These are phyloP conservation scores for Leptinotarsa texana DNA, from an alignment of 1,140 invertebrate species.

Conservation along the genomic window DNA sequence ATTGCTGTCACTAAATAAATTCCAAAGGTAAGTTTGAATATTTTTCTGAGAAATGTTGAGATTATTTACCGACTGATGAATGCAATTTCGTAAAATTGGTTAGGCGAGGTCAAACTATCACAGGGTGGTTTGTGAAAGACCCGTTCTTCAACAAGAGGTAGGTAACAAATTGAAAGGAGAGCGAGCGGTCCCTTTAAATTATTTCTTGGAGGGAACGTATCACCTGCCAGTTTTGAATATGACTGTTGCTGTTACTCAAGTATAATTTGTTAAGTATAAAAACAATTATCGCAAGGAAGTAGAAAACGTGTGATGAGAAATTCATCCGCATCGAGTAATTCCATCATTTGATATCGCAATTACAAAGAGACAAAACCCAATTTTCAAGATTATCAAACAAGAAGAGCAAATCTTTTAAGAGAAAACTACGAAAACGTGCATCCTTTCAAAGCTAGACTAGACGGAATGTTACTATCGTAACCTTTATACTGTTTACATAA, in stretches of 20 bases:
- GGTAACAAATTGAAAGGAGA: not conserved
- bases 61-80: not conserved
- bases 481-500: not conserved
- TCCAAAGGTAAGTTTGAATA: not conserved
- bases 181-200: not conserved
- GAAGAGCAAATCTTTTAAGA: too few species aligned
- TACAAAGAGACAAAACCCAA: too few species aligned
- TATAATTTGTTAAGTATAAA: too few species aligned
- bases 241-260: not conserved
- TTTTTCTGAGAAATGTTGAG: not conserved
- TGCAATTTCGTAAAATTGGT: too few species aligned
- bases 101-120: not conserved
- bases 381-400: too few species aligned
- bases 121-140: not conserved
- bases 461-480: not conserved
- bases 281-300: too few species aligned
- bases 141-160: not conserved
- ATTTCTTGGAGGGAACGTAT: not conserved
- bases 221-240: conserved; percentile 5
- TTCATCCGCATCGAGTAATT: too few species aligned
- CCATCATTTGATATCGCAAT: too few species aligned
- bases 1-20: not conserved
- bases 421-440: too few species aligned
- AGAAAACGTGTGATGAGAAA: too few species aligned
- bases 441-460: too few species aligned